Evolutionary conservation across 2,888 invertebrate species (phyloP), one percentile per base, ranked within the genome.

Genomic region (Drosophila dives): DNA sequence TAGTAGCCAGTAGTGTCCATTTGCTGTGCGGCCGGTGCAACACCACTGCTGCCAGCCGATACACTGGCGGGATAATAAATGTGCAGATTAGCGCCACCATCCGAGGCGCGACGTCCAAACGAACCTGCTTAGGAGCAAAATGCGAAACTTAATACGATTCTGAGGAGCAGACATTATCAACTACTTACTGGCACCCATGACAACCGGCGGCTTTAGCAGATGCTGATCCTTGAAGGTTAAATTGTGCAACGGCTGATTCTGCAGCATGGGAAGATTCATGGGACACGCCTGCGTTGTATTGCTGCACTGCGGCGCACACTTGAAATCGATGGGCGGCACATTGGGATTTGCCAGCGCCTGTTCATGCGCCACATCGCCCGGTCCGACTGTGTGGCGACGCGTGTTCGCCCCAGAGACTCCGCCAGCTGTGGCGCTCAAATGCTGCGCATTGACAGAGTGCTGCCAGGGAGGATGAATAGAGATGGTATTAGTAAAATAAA

Each of bases 181-280:
- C 0, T 17, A 93, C 94, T 94, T 91, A 96, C 96, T 96, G 78
- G 96, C 96, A 90, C 96, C 97, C 95, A 98, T 95, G 17, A 97
- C 97, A 67, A 96, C 96, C 0, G 98, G 98, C n/a, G 98, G 98
- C 92, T 98, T 98, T 65, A 99, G 94, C 76, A 99, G 94, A 92
- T 99, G 98, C 86, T 98, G 98, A 94, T 99, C 98, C 91, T 98
- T 98, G 72, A 97, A 96, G 91, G 97, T 96, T 93, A 97, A 97
- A 94, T 96, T 97, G 65, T 97, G 95, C 36, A 97, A 96, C 53
- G 97, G 97, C 90, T 97, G 96, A 92, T 97, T 96, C 90, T 96
- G 96, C 60, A 97, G 95, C 70, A 97, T 95, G 2, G 98, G 97
- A 90, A 98, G 94, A 93, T 97, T 97, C 69, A 96, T 95, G 11